phyloP scores from a whole-genome alignment of 2,113 vertebrate species.

The Nothobranchius furzeri region DNA sequence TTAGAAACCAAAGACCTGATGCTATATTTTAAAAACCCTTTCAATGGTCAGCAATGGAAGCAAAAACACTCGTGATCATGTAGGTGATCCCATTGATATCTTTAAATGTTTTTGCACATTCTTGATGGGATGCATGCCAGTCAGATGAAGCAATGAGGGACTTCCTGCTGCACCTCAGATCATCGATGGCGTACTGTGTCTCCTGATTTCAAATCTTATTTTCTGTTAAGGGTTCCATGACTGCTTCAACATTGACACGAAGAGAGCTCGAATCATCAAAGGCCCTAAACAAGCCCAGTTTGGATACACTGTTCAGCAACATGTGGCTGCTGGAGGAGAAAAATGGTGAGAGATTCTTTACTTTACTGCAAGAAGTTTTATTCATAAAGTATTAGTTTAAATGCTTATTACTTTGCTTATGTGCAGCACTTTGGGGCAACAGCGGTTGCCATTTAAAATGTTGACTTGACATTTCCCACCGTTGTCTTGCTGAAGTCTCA shows the following conservation, averaged over 20 bases:
- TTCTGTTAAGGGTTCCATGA: slow-evolving; percentile 78
- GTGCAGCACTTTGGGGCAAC: too few species aligned
- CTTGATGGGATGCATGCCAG: slow-evolving; percentile 12
- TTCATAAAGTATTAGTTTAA: too few species aligned
- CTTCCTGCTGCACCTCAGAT: background rate
- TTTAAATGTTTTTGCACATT: background rate
- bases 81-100: slow-evolving; percentile 4
- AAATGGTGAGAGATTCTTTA: slow-evolving; percentile 87
- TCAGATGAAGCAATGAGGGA: slow-evolving; percentile 4
- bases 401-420: too few species aligned
- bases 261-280: slow-evolving; percentile 83
- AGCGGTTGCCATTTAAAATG: too few species aligned
- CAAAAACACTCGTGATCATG: slow-evolving; percentile 1
- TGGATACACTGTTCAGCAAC: slow-evolving; percentile 96
- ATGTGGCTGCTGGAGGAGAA: slow-evolving; percentile 85
- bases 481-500: too few species aligned
- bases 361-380: too few species aligned
- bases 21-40: background rate
- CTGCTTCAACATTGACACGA: slow-evolving; percentile 92
- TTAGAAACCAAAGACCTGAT: background rate
- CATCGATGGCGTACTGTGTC: background rate
- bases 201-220: slow-evolving; percentile 17
- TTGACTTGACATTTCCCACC: too few species aligned
- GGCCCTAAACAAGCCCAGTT: slow-evolving; percentile 91
- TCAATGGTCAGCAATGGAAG: background rate